Evolutionary conservation across 2,113 vertebrate species (phyloP), one percentile per base, ranked within the genome.

Genomic region (Alexandromys fortis): DNA sequence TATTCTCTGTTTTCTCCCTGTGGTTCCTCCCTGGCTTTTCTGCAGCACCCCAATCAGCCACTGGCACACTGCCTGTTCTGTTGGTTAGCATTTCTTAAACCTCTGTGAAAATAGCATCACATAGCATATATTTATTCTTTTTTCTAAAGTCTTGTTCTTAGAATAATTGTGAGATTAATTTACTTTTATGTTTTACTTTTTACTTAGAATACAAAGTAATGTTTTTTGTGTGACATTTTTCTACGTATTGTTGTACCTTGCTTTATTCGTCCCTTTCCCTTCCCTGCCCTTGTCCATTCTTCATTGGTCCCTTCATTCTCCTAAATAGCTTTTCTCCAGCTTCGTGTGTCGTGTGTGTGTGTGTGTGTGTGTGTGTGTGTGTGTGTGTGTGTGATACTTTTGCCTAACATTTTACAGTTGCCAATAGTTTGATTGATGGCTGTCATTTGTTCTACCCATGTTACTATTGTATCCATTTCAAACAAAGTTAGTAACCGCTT

Each of bases 401-500:
- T 73, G 38, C 1, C 42, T 77, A 63, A 75, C 85, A 81, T 45
- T 86, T 88, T 95, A 77, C 5, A 86, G 28, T 76, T 55, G 28
- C 87, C 17, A 94, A 17, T 42, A 79, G 38, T 91, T 96, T 65
- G 58, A 78, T 78, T 76, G 91, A 45, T 26, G n/a, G 52, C 55
- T 78, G 42, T 75, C 30, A 45, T 93, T 83, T 95, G 12, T 79
- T 78, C 28, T 55, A 26, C 75, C 87, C 42, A 61, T 19, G 47
- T 35, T 86, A 47, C 21, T 73, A 8, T 88, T 91, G 86, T 81
- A 24, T n/a, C 45, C 42, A 47, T 87, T 95, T 88, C 26, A 63
- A 92, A 35, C n/a, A 81, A 88, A 86, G n/a, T 87, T 87, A 97
- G 58, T 96, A 85, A 67, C 88, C 95, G 38, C 38, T 45, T 97